A percentile compares a stretch with the other conserved stretches of the same genome.
These are phyloP conservation scores for Cryptotis parvus DNA, from an alignment of 2,113 vertebrate genomes.

Conservation along the genomic window DNA sequence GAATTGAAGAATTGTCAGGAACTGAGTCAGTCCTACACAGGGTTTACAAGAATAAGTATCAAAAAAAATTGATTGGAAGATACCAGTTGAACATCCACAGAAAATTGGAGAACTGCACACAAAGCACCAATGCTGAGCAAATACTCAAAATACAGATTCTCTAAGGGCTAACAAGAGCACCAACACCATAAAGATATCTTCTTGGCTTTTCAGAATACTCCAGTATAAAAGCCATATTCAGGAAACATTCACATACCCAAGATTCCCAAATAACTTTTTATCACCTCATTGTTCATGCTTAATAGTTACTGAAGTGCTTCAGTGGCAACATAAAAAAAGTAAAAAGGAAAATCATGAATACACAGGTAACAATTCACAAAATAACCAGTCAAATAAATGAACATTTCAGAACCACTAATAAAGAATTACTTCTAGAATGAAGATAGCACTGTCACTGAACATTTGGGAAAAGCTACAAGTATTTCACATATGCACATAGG, in stretches of 20 bases:
- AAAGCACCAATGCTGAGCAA: neutral
- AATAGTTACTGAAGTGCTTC: too few relatives aligned
- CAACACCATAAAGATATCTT: neutral
- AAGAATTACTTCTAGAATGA: neutral
- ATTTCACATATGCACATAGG: neutral
- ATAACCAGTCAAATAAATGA: neutral
- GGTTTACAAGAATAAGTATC: neutral
- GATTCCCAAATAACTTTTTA: conserved; percentile 24
- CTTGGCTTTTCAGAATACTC: neutral
- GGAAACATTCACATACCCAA: neutral
- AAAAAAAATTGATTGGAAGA: neutral
- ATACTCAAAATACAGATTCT: neutral
- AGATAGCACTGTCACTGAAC: neutral
- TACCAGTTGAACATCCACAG: neutral
- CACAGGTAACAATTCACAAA: neutral
- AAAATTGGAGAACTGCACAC: neutral
- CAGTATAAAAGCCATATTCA: neutral
- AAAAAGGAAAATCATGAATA: neutral
- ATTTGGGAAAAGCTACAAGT: neutral
- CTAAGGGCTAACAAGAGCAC: neutral
- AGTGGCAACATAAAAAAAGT: neutral
- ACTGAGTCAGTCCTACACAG: neutral
- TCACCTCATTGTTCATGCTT: neutral
- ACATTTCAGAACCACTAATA: neutral
- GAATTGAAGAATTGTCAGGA: neutral